Evolutionary conservation across 2,797 vertebrate species (phyloP).

Genomic region (Echiichthys vipera): DNA sequence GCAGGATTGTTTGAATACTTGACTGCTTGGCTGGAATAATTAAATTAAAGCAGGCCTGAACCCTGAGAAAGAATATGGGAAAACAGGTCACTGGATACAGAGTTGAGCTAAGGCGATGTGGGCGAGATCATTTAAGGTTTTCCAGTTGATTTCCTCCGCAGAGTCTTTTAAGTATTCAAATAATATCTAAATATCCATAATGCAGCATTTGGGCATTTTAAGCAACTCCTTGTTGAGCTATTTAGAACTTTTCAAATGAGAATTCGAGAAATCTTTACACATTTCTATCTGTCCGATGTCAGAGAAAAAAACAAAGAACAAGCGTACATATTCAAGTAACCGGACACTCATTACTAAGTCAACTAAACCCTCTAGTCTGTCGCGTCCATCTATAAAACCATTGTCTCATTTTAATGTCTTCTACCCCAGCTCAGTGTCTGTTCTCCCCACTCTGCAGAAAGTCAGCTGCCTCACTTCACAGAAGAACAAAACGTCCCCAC

Average conservation of each 20-base stretch:
- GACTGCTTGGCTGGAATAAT: slow-evolving; percentile 55
- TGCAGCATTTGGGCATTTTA: background rate
- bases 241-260: background rate
- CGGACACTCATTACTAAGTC: slow-evolving; percentile 24
- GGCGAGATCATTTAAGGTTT: slow-evolving; percentile 3
- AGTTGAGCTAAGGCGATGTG: background rate
- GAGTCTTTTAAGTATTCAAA: background rate
- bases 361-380: slow-evolving; percentile 16
- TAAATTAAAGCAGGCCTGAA: slow-evolving; percentile 57
- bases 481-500: slow-evolving; percentile 70
- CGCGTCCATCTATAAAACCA: slow-evolving; percentile 39
- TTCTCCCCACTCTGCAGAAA: slow-evolving; percentile 24
- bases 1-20: slow-evolving; percentile 32
- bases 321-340: background rate
- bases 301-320: background rate
- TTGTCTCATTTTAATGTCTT: slow-evolving; percentile 29
- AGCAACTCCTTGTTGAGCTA: background rate
- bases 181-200: background rate
- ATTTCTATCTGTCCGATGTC: background rate
- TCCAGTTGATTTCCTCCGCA: background rate
- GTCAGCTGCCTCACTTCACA: slow-evolving; percentile 43
- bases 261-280: background rate
- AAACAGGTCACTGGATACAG: slow-evolving; percentile 47
- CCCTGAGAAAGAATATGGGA: slow-evolving; percentile 19
- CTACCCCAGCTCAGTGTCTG: background rate